Evolutionary conservation across 2,113 vertebrate genomes (phyloP).

Genomic region (Bambusicola thoracicus): DNA sequence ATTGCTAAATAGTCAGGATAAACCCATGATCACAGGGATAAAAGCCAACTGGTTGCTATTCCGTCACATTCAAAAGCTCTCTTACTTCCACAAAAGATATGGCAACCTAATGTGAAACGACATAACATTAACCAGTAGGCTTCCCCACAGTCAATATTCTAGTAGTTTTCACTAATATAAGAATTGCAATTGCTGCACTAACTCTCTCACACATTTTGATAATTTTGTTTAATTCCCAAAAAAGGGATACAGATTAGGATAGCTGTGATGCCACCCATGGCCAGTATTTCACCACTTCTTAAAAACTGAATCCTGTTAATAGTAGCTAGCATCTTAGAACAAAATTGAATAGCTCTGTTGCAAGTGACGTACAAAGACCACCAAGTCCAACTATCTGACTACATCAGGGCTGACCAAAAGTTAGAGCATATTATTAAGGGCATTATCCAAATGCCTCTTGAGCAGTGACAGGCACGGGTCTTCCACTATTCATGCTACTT

Average conservation of each 20-base stretch:
- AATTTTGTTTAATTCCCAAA: not conserved
- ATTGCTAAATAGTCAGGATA: slow-evolving; percentile 59
- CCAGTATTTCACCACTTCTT: not conserved
- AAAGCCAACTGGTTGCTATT: slow-evolving; percentile 51
- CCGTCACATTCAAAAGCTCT: slow-evolving; percentile 20
- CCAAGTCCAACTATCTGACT: not conserved
- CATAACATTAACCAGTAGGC: not conserved
- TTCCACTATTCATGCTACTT: not conserved
- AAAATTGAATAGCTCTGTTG: not conserved
- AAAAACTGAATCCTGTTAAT: not conserved
- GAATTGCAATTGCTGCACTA: not conserved
- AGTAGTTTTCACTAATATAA: not conserved
- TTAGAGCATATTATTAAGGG: not conserved
- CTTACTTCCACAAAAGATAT: not conserved
- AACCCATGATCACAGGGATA: slow-evolving; percentile 50
- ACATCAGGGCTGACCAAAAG: not conserved
- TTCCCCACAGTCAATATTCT: not conserved
- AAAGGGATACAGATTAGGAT: not conserved
- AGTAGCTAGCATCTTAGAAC: not conserved
- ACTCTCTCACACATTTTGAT: not conserved
- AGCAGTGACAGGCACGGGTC: not conserved
- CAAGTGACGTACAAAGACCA: not conserved
- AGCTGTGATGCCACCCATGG: not conserved
- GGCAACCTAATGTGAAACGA: not conserved
- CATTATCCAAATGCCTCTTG: not conserved